Evolutionary conservation across 2,113 vertebrate genomes (phyloP).

Genomic region (Ammospiza caudacuta): DNA sequence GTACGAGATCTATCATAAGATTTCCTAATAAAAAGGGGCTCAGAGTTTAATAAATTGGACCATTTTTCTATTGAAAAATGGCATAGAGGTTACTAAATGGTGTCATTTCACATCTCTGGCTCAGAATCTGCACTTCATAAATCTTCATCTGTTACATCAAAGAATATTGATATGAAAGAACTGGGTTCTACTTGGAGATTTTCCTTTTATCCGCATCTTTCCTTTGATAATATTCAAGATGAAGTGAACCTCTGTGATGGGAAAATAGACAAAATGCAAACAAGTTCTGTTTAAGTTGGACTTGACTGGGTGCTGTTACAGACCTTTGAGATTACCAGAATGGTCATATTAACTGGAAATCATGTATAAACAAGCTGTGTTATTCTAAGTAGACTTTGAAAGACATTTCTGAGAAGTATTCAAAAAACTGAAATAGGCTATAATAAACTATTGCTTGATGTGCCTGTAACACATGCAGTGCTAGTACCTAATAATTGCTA

Average conservation of each 20-base stretch:
- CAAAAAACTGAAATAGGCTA: not conserved
- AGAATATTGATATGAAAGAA: not conserved
- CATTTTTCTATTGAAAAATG: not conserved
- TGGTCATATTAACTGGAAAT: not conserved
- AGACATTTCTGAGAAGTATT: not conserved
- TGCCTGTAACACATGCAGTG: not conserved
- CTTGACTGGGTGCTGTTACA: not conserved
- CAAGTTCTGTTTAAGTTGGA: not conserved
- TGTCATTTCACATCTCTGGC: not conserved
- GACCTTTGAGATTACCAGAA: not conserved
- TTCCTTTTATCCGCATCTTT: not conserved
- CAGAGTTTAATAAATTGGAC: not conserved
- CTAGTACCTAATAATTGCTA: not conserved
- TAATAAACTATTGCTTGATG: not conserved
- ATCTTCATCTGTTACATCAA: not conserved
- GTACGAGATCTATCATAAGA: not conserved
- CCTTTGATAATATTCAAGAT: not conserved
- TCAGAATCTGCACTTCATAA: not conserved
- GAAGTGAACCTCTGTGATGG: not conserved
- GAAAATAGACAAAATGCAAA: not conserved
- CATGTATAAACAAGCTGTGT: not conserved
- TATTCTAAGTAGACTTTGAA: not conserved
- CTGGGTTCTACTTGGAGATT: not conserved
- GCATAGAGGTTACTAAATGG: not conserved
- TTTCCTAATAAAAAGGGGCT: not conserved